A percentile compares a stretch with the other conserved stretches of the same genome.
These are phyloP conservation scores for Choristoneura rosaceana DNA, from an alignment of 2,888 invertebrate genomes.

Conservation along the genomic window DNA sequence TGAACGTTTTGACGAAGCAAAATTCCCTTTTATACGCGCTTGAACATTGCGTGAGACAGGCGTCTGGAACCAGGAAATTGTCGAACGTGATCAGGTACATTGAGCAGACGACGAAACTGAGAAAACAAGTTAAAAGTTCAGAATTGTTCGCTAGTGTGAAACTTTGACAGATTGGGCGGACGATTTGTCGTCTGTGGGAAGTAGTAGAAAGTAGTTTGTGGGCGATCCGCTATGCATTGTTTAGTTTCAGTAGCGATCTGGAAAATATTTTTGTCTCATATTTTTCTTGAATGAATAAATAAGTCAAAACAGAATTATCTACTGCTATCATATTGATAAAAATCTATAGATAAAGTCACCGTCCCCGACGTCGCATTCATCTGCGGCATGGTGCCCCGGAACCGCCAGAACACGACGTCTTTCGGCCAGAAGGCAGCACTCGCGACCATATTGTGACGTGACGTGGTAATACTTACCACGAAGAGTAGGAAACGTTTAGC, in stretches of 20 bases:
- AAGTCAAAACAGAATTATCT: too few relatives aligned
- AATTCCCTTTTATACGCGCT: slow-evolving; percentile 2
- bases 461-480: too few relatives aligned
- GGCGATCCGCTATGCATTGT: not conserved
- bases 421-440: too few relatives aligned
- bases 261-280: too few relatives aligned
- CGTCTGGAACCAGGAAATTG: slow-evolving; percentile 35
- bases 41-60: not conserved
- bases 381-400: too few relatives aligned
- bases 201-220: not conserved
- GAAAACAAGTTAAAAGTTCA: slow-evolving; percentile 27
- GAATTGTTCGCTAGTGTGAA: slow-evolving; percentile 21
- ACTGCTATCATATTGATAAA: too few relatives aligned
- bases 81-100: slow-evolving; percentile 34
- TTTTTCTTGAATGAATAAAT: too few relatives aligned
- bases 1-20: slow-evolving; percentile 9
- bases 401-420: too few relatives aligned
- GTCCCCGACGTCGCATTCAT: too few relatives aligned
- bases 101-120: slow-evolving; percentile 10
- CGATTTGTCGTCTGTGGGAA: slow-evolving; percentile 19
- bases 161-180: slow-evolving; percentile 32
- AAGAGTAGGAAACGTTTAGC: too few relatives aligned
- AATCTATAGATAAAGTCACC: too few relatives aligned
- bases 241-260: not conserved
- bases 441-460: too few relatives aligned